Base-by-base conservation (phyloP, 2,888 invertebrate genomes). In the Pterostichus madidus region DNA sequence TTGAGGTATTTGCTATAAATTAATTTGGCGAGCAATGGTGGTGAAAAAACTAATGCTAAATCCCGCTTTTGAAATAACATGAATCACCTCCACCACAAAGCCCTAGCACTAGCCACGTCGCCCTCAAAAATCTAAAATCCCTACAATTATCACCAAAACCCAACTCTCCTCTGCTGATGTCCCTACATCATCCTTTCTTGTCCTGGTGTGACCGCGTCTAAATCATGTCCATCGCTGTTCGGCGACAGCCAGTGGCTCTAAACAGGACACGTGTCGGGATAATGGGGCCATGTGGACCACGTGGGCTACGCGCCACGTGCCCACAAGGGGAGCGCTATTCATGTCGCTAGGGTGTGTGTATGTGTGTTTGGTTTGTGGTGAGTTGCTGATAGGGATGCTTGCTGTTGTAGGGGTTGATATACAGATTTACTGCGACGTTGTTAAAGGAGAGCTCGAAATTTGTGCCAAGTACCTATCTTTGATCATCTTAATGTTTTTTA, bases 181-280 rank as follows among this genome's bases (percentile, higher is more conserved):
- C 49, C 49, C 8, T 15, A 11, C 15, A 17, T 17, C 53, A 39
- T 39, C 39, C 52, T 8, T 68, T 13, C 68, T 10, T 32, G 31
- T 49, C 46, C 5, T 35, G 24, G 3, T 15, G 39, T 35, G n/a
- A 17, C 64, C 64, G 6, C 35, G 35, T 44, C 56, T 75, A 81
- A 75, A 81, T 75, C 75, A 81, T 81, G 81, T 75, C 32, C 59
- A 59, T 39, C 24, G 5, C 6, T 39, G 31, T 17, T 68, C 46
- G 75, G 56, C 53, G 59, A 75, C 49, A 73, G 80, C 73, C 73
- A 59, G 44, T 15, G 80, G 52, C 75, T 80, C 80, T 80, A 73
- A 80, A 80, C 81, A 75, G 81, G 46, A 59, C 81, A 81, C 81
- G 81, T 61, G 81, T 81, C 75, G 59, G 59, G 75, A 81, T 81